Base-by-base conservation (phyloP, 92 coral and sea anemone genomes). In the Heliopora coerulea region DNA sequence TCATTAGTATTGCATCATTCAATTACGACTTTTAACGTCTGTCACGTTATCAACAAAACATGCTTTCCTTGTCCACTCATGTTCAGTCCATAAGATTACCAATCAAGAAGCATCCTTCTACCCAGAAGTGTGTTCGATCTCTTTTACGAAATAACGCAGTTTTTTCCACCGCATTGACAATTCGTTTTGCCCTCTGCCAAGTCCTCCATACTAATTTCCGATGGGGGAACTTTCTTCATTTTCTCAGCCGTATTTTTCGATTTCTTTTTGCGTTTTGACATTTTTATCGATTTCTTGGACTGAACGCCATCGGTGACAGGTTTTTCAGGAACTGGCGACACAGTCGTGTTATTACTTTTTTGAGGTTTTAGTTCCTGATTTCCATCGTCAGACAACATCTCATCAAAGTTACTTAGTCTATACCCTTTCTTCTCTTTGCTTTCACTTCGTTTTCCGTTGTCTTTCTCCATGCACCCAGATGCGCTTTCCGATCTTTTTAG, bases 331-430 rank as follows among this genome's bases (percentile, higher is more conserved):
- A 57, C 48, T 21, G 77, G 61, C 33, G 61, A 56, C 31, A 28
- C 17, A 17, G 13, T 23, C 31, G 1, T 7, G 3, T 17, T 23
- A 23, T 23, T 56, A 17, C 11, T 23, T 17, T 14, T 52, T n/a
- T 30, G 48, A 34, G 19, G 18, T 0, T 56, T 27, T 0, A 67
- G 3, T 3, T 52, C 77, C 33, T 20, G 27, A 11, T 10, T 44
- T 20, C 58, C 77, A 23, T 70, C 77, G 2, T 56, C 56, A 0
- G 57, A 54, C 6, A 49, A 33, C 2, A 70, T 70, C 18, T 70
- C 77, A 24, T 70, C 77, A 70, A 70, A 70, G 37, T 70, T 41
- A 54, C 77, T 70, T 7, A 70, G 23, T 54, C 77, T 31, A 26
- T 25, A 70, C 15, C 54, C 63, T 28, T 70, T 54, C 54, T 40